Conservation (phyloP, 2,113 vertebrate species). For the Toxostoma redivivum region DNA sequence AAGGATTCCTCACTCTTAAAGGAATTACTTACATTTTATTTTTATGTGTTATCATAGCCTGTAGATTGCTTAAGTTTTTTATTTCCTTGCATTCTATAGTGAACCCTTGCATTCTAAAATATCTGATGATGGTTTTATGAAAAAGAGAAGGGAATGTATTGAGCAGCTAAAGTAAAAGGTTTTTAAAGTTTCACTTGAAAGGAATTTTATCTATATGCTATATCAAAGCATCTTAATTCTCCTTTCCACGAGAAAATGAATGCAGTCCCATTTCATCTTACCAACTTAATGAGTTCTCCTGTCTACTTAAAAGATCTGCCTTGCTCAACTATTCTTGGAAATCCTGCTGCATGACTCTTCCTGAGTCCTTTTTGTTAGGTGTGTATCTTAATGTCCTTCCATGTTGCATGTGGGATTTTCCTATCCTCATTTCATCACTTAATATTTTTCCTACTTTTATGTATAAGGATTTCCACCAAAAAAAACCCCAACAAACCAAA, state of each 20-base stretch:
- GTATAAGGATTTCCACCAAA: not conserved
- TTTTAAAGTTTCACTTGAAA: not conserved
- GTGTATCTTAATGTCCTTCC: not conserved
- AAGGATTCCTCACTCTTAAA: not conserved
- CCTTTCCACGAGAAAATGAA: not conserved
- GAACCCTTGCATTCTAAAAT: not conserved
- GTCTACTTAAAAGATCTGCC: not conserved
- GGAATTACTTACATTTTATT: not conserved
- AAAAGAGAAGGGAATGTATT: not conserved
- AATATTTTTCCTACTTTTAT: not conserved
- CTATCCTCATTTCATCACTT: not conserved
- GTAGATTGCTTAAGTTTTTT: not conserved
- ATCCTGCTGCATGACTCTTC: not conserved
- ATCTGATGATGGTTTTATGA: not conserved
- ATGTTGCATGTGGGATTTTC: not conserved
- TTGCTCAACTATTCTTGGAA: not conserved
- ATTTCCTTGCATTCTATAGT: not conserved
- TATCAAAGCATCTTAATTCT: not conserved
- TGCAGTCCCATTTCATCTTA: not conserved
- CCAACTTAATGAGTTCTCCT: not conserved
- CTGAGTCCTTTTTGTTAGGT: not conserved
- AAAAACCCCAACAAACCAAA: not conserved
- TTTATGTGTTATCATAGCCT: not conserved
- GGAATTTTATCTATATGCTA: not conserved
- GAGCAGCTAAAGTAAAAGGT: not conserved